Evolutionary conservation across 1,140 invertebrate genomes (phyloP), one percentile per base, ranked within the genome.

Genomic region (Pachyrhynchus sulphureomaculatus): DNA sequence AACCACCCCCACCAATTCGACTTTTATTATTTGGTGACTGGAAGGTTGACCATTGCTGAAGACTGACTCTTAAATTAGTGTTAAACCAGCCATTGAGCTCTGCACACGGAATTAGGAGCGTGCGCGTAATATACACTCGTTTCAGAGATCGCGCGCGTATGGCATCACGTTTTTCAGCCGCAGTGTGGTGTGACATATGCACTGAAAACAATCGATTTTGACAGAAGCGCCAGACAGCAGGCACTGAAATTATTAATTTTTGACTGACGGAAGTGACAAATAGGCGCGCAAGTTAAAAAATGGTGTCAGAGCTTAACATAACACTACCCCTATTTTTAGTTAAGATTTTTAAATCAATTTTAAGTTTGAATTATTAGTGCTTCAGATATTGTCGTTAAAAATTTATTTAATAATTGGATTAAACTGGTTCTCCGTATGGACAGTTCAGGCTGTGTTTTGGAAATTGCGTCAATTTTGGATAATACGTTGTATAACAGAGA

Each of bases 11-110:
- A 53, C 59, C 59, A 62, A 21, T 0, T 12, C 9, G 12, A 9
- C 33, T 41, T 48, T 53, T 47, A 41, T 62, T 62, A 62, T 62
- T 62, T 42, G 59, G 59, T 54, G 59, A 62, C 59, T 62, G 51
- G 34, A 60, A 60, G 58, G 59, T 49, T 62, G 49, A 62, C 59
- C 49, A 55, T 51, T 39, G 17, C 49, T 29, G 57, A 59, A 59
- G 57, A 59, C 34, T 33, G 20, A 32, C 41, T 57, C 54, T 59
- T 44, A 48, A 61, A 61, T 61, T 61, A 61, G 58, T 61, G 32
- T 37, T 53, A 24, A 53, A 33, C 33, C 49, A 52, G 49, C 48
- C 58, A 45, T 53, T 53, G 48, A 45, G 39, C 18, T 12, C 10
- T 23, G 42, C 15, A 34, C 23, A 53, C 17, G 45, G 17, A 17